Base-by-base conservation (phyloP, 2,797 vertebrate species). In the Mallotus villosus region DNA sequence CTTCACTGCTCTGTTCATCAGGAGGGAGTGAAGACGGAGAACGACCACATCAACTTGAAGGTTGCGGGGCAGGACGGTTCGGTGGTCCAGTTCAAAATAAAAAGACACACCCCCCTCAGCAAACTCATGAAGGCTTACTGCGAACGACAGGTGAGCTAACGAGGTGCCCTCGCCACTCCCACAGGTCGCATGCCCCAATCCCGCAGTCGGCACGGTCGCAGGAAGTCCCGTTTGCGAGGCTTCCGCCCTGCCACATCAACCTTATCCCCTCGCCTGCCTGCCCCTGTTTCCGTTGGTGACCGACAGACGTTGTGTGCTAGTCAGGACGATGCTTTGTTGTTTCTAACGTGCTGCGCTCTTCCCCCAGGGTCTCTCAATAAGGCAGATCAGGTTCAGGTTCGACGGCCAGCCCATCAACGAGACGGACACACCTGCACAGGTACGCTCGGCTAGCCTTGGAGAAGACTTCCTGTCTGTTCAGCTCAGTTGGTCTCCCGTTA, bases 41-140 rank as follows among this genome's bases (percentile, higher is more conserved):
- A 96, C 0, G 96, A 98, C 63, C 95, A 95, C 90, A 96, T 98
- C 90, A 97, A 96, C 84, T 93, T 99, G 68, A 99, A 96, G 86
- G 96, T 97, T 83, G 95, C 94, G 0, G 96, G 95, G 19, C 96
- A 97, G 84, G 96, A 97, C 75, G 96, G 97, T 32, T 97, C 97
- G 0, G 95, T 96, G 86, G 96, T 96, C 87, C 96, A 96, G 87
- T 98, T 99, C 84, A 95, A 98, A 89, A 97, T 97, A 82, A 98
- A 97, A 89, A 93, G 96, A 78, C 96, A 97, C 90, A 95, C 95
- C 14, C 95, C 96, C 0, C 94, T 99, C 85, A 95, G 93, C 93
- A 97, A 96, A 93, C 92, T 97, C 79, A 97, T 98, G 97, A 96
- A 96, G 90, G 96, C 94, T 0, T 96, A 97, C 89, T 98, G 97